Percentiles rank a stretch among this genome's conserved stretches.
Evolutionary conservation across 2,113 vertebrate genomes (phyloP).

Genomic region (Noturus placidus): DNA sequence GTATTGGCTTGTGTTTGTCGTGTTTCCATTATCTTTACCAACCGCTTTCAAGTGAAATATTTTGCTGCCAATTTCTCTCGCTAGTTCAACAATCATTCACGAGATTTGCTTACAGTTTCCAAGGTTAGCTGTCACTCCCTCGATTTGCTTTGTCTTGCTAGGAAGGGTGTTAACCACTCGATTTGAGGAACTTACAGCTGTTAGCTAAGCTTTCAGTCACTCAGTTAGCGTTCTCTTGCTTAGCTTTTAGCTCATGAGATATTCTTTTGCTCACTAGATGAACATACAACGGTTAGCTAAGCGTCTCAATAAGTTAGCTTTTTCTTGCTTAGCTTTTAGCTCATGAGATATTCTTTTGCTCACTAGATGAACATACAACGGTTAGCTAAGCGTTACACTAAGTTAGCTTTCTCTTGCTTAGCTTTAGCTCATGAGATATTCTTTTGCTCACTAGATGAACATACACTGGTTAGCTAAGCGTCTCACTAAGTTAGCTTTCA

Average conservation of each 20-base stretch:
- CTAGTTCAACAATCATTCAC: background rate
- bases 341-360: background rate
- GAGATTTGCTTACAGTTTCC: background rate
- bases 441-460: too few relatives aligned
- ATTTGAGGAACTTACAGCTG: background rate
- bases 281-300: too few relatives aligned
- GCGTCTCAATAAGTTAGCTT: background rate
- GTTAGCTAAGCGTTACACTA: too few relatives aligned
- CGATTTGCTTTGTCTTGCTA: background rate
- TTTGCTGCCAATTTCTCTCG: background rate
- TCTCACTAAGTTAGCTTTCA: too few relatives aligned
- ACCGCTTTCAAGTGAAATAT: background rate
- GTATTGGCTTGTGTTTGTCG: background rate
- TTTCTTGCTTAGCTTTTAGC: background rate
- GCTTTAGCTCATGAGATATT: background rate
- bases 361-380: too few relatives aligned
- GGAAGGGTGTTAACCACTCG: background rate
- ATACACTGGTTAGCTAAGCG: too few relatives aligned
- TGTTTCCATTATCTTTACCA: background rate
- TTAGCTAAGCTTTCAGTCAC: background rate
- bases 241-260: background rate
- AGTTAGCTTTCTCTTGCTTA: background rate
- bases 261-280: too few relatives aligned
- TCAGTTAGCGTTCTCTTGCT: background rate
- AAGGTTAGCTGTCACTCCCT: background rate